Evolutionary conservation across 2,888 invertebrate genomes (phyloP).

Genomic region (Cheilosia soror): DNA sequence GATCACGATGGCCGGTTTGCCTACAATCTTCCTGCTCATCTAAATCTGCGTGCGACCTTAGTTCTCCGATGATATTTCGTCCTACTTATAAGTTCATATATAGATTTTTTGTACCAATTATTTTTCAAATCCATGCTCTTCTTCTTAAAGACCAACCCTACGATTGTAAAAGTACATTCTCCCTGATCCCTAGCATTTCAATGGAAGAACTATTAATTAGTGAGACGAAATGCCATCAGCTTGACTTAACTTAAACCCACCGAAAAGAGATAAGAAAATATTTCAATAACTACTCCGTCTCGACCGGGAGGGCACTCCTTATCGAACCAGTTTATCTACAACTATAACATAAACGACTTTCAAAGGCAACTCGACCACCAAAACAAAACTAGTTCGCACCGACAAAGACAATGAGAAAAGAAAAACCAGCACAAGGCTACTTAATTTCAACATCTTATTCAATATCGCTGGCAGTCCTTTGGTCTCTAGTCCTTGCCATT

Average conservation of each 20-base stretch:
- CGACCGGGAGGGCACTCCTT: conserved; percentile 2
- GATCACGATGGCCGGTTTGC: too few relatives aligned
- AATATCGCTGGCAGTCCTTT: conserved; percentile 43
- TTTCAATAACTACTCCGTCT: conserved; percentile 13
- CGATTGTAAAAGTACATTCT: too few relatives aligned
- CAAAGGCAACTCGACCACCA: background rate
- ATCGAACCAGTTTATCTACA: conserved; percentile 19
- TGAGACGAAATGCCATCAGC: too few relatives aligned
- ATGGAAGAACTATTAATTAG: too few relatives aligned
- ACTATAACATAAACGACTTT: conserved; percentile 5
- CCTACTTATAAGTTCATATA: too few relatives aligned
- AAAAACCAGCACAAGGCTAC: conserved; percentile 36
- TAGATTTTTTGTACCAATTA: too few relatives aligned
- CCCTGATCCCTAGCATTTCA: too few relatives aligned
- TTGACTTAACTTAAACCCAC: background rate
- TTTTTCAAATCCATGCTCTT: too few relatives aligned
- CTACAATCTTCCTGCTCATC: too few relatives aligned
- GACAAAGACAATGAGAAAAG: conserved; percentile 1
- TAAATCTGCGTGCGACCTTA: too few relatives aligned
- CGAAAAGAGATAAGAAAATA: background rate
- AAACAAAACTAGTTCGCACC: conserved; percentile 25
- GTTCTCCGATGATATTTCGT: too few relatives aligned
- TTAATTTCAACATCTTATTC: conserved; percentile 64
- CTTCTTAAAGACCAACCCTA: too few relatives aligned
- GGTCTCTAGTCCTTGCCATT: conserved; percentile 26